Conservation (phyloP, 1,140 invertebrate genomes). For the Drosophila tropicalis region DNA sequence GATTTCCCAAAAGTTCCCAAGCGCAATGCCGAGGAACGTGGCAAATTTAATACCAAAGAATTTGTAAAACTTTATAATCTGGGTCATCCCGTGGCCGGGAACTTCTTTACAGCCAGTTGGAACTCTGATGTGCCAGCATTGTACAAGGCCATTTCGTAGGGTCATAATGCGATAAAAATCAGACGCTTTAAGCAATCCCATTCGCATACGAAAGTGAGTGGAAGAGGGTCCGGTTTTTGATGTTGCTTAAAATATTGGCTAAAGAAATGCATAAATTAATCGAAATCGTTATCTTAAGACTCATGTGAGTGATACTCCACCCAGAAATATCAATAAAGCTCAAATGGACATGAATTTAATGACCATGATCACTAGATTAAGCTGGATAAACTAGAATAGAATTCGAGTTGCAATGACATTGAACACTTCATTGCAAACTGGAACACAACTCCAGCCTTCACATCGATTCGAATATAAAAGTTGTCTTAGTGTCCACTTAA, state of each 20-base stretch:
- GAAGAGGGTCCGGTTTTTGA: constrained; percentile 34
- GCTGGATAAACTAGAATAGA: too few relatives aligned
- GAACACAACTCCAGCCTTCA: too few relatives aligned
- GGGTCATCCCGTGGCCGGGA: constrained; percentile 92
- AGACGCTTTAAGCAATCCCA: constrained; percentile 3
- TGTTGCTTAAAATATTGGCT: constrained; percentile 20
- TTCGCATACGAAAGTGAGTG: not conserved
- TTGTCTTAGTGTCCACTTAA: too few relatives aligned
- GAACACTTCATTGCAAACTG: too few relatives aligned
- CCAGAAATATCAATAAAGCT: not conserved
- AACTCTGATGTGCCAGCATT: constrained; percentile 46
- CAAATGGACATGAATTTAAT: constrained; percentile 87
- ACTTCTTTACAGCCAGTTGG: constrained; percentile 86
- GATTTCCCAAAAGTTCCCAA: constrained; percentile 50
- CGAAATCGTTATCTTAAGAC: not conserved
- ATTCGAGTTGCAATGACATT: too few relatives aligned
- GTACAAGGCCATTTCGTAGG: constrained; percentile 26
- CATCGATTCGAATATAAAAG: too few relatives aligned
- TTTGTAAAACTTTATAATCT: constrained; percentile 93
- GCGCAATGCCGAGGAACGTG: constrained; percentile 87
- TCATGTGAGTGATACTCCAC: not conserved
- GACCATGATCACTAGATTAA: constrained; percentile 41
- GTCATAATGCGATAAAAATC: not conserved
- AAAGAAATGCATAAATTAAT: constrained; percentile 57
- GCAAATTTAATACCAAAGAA: constrained; percentile 89